Conservation (phyloP, 2,113 vertebrate species). For the Panthera leo region DNA sequence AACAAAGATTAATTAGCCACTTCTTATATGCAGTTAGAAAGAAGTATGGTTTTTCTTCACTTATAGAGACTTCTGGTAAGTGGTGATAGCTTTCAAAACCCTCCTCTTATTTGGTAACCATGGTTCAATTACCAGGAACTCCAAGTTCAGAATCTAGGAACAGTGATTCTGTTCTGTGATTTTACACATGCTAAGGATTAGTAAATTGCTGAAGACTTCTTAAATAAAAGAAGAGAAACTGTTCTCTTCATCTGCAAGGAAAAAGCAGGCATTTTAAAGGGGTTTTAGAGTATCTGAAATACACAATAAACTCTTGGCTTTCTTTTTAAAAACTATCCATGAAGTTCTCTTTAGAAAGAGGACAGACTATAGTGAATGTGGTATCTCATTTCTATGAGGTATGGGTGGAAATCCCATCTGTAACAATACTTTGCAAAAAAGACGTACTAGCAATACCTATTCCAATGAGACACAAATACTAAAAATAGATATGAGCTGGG, state of each 20-base stretch:
- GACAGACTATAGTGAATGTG: background rate
- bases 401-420: background rate
- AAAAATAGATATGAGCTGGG: background rate
- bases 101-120: constrained; percentile 17
- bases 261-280: background rate
- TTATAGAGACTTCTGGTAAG: constrained; percentile 35
- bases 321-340: constrained; percentile 20
- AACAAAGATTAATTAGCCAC: constrained; percentile 35
- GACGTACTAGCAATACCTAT: background rate
- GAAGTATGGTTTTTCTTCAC: background rate
- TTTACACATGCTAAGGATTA: constrained; percentile 10
- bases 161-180: background rate
- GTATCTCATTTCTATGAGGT: background rate
- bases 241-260: constrained; percentile 15
- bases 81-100: constrained; percentile 18
- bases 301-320: background rate
- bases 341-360: constrained; percentile 20
- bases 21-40: constrained; percentile 15
- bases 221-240: background rate
- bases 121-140: constrained; percentile 1
- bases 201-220: background rate
- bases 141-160: constrained; percentile 21
- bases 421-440: constrained; percentile 25
- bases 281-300: background rate
- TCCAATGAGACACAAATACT: constrained; percentile 2